Evolutionary conservation across 2,113 vertebrate species (phyloP), one percentile per base, ranked within the genome.

Genomic region (Pandion haliaetus): DNA sequence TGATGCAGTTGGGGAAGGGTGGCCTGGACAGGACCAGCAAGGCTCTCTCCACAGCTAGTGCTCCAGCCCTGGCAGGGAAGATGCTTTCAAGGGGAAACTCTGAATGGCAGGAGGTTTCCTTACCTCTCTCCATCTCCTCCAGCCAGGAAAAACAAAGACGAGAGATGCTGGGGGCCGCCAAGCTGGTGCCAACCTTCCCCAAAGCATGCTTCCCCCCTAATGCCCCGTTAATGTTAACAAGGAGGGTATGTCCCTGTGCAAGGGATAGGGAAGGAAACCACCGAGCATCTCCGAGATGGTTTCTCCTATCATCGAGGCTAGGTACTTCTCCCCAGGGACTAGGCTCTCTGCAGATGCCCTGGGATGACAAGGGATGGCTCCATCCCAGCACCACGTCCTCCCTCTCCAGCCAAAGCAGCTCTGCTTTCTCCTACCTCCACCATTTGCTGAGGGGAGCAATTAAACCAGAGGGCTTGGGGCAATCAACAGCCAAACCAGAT

Each of bases 171-270:
- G n/a, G 12, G 19, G 42, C 17, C 19, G 3, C 8, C 10, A 14
- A 34, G 10, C 7, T 1, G 4, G 36, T 10, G 20, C 21, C 6
- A 66, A 36, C 59, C 59, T 29, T 59, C 34, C 36, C 36, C 36
- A 26, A 20, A 49, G 44, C 62, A 11, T 0, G 5, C 29, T 61
- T 42, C 0, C 0, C 74, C 79, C 86, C 20, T 10, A 62, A 26
- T 1, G 17, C 26, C 28, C 21, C 19, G 0, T 9, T 28, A 24
- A 54, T 58, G 44, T 36, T 67, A 79, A 54, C 16, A 3, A 14
- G 29, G 58, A 63, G 18, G 5, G 18, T 4, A n/a, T 0, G 5
- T 58, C 31, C n/a, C 25, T 3, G 2, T 2, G 14, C 4, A 0
- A 69, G 62, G 45, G 25, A 19, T 2, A 8, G 32, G n/a, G 38